Conservation (phyloP, 2,113 vertebrate genomes). For the Redunca redunca region DNA sequence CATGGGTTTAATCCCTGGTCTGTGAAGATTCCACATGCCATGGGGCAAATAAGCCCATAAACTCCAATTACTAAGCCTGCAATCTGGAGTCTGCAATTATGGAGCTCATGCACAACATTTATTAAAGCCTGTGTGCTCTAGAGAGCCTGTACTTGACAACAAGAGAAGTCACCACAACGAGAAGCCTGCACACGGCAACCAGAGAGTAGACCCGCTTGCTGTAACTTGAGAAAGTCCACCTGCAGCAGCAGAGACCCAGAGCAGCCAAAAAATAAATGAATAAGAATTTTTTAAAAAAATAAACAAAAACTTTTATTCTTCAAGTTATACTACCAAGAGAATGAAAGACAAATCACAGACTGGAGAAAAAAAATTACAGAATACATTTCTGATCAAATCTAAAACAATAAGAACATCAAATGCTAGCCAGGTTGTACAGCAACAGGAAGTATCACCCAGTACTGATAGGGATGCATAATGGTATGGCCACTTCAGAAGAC, state of each 20-base stretch:
- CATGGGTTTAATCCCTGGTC: not conserved
- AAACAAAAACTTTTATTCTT: not conserved
- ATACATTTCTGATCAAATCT: not conserved
- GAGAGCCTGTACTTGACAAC: not conserved
- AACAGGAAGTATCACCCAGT: not conserved
- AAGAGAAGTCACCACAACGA: not conserved
- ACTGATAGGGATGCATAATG: not conserved
- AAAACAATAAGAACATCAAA: not conserved
- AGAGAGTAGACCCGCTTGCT: fast-evolving
- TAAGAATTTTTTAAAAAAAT: not conserved
- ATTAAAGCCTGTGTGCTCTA: not conserved
- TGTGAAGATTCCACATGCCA: not conserved
- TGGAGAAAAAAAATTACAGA: not conserved
- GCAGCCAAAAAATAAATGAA: not conserved
- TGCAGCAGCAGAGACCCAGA: not conserved
- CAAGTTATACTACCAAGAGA: not conserved
- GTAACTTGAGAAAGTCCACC: not conserved
- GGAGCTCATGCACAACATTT: not conserved
- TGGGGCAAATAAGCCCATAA: not conserved
- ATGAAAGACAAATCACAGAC: not conserved
- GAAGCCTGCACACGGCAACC: fast-evolving
- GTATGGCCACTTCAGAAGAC: not conserved
- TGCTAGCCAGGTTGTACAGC: not conserved
- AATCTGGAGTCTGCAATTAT: not conserved
- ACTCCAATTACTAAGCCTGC: not conserved